Evolutionary conservation across 2,888 invertebrate species (phyloP).

Genomic region (Lycocerus yunnanus): DNA sequence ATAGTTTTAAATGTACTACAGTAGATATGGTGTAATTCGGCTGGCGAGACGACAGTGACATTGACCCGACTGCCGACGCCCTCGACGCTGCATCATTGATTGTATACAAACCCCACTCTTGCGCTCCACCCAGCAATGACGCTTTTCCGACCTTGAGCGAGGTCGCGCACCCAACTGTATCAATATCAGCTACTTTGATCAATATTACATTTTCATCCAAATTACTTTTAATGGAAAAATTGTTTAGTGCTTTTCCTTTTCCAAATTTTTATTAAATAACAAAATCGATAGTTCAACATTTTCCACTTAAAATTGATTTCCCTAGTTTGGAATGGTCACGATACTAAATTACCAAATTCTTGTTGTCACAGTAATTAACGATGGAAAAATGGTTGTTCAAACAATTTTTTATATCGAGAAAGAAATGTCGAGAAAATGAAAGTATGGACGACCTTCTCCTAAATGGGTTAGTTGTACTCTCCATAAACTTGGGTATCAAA

Average conservation of each 20-base stretch:
- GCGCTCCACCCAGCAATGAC: conserved; percentile 44
- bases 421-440: background rate
- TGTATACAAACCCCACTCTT: conserved; percentile 45
- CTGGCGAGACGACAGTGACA: conserved; percentile 53
- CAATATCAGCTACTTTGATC: conserved; percentile 2
- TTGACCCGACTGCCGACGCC: conserved; percentile 55
- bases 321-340: background rate
- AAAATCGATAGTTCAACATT: background rate
- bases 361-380: background rate
- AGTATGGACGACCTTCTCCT: background rate
- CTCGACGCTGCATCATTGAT: conserved; percentile 40
- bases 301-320: background rate
- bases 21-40: conserved; percentile 28
- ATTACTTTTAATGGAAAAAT: background rate
- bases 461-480: background rate
- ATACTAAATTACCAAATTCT: background rate
- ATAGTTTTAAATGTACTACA: conserved; percentile 16
- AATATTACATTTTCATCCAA: background rate
- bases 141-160: conserved; percentile 54
- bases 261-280: background rate
- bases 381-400: background rate
- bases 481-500: background rate
- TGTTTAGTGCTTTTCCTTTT: background rate
- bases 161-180: conserved; percentile 38
- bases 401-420: background rate